Evolutionary conservation across 2,797 vertebrate genomes (phyloP).

Genomic region (Hybognathus amarus): DNA sequence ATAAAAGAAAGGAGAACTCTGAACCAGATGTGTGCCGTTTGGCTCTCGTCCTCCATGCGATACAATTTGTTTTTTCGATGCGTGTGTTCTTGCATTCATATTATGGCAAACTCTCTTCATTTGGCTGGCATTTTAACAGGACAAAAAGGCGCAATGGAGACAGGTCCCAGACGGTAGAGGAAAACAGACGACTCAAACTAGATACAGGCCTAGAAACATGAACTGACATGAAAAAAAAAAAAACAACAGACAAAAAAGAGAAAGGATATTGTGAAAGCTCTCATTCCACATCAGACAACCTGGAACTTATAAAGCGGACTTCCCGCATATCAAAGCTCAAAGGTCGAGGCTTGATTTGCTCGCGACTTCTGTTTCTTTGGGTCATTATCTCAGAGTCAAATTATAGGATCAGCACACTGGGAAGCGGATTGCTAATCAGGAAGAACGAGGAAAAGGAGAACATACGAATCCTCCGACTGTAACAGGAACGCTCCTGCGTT

Average conservation of each 20-base stretch:
- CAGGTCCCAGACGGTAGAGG: conserved; percentile 64
- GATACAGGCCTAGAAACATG: conserved; percentile 73
- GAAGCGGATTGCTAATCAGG: conserved; percentile 52
- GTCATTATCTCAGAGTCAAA: conserved; percentile 50
- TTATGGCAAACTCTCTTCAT: conserved; percentile 52
- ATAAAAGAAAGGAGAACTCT: conserved; percentile 52
- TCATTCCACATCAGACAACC: conserved; percentile 70
- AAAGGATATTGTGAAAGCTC: conserved; percentile 63
- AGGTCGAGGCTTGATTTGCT: conserved; percentile 61
- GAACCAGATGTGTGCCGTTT: conserved; percentile 50
- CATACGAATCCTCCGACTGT: conserved; percentile 24
- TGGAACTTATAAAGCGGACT: conserved; percentile 69
- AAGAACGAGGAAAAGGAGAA: conserved; percentile 19
- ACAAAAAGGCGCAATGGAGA: conserved; percentile 53
- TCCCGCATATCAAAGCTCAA: conserved; percentile 64
- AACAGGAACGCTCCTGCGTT: background rate
- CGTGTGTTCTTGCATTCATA: conserved; percentile 55
- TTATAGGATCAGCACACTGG: conserved; percentile 55
- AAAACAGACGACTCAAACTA: conserved; percentile 73
- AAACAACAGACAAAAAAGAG: conserved; percentile 18
- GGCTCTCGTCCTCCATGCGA: conserved; percentile 52
- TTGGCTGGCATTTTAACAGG: conserved; percentile 62
- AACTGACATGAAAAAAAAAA: conserved; percentile 61
- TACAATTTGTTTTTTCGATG: conserved; percentile 68
- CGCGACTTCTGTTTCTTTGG: conserved; percentile 57